Evolutionary conservation across 2,888 invertebrate genomes (phyloP).

Genomic region (Ferdinandea cuprea): DNA sequence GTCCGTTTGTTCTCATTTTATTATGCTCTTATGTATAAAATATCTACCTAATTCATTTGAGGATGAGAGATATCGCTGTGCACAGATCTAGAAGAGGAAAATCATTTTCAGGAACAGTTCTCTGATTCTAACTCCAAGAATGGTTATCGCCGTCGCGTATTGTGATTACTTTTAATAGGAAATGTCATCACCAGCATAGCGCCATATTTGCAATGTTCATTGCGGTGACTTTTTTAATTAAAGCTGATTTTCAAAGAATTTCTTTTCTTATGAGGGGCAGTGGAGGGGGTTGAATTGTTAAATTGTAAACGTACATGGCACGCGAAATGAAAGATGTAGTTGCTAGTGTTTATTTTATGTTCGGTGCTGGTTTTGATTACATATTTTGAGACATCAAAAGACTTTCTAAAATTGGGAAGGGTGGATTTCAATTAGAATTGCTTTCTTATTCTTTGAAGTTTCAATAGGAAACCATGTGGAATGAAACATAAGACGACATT

Average conservation of each 20-base stretch:
- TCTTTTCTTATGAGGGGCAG: too few relatives aligned
- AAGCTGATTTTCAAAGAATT: neutral
- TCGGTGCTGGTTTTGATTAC: too few relatives aligned
- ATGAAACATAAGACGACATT: too few relatives aligned
- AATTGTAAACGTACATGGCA: too few relatives aligned
- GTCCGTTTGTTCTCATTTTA: constrained; percentile 42
- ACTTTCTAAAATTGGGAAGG: too few relatives aligned
- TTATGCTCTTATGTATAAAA: neutral
- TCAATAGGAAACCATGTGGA: too few relatives aligned
- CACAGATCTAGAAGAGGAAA: constrained; percentile 1
- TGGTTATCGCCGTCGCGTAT: constrained; percentile 37
- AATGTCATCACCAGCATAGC: constrained; percentile 31
- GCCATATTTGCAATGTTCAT: constrained; percentile 2
- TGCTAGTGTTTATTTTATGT: too few relatives aligned
- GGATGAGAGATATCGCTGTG: neutral
- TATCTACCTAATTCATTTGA: constrained; percentile 14
- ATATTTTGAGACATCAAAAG: too few relatives aligned
- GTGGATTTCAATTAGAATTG: too few relatives aligned
- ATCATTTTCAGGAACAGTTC: neutral
- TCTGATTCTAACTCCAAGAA: constrained; percentile 6
- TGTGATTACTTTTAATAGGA: constrained; percentile 63
- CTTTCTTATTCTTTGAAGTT: too few relatives aligned
- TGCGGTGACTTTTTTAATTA: constrained; percentile 16
- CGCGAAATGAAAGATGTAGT: too few relatives aligned
- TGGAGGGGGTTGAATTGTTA: too few relatives aligned